Conservation (phyloP, 2,888 invertebrate species). For the Xestia xanthographa region DNA sequence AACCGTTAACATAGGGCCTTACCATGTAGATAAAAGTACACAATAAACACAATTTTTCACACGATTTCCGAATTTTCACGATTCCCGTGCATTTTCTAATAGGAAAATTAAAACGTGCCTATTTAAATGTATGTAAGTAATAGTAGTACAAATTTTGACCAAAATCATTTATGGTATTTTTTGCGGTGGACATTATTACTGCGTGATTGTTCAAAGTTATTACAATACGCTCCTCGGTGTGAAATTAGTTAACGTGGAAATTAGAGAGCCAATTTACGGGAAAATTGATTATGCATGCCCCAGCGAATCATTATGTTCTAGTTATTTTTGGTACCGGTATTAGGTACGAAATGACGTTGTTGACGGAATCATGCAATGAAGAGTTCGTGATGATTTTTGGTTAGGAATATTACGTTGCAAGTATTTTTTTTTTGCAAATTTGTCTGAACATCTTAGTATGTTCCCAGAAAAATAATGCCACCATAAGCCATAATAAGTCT, state of each 20-base stretch:
- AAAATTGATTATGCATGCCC: constrained; percentile 31
- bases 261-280: constrained; percentile 26
- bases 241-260: constrained; percentile 41
- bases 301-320: not conserved
- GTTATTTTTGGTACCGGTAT: not conserved
- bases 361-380: not conserved
- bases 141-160: not conserved
- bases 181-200: constrained; percentile 9
- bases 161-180: constrained; percentile 7
- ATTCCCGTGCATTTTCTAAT: not conserved
- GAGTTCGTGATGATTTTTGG: not conserved
- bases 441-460: too few species aligned
- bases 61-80: too few species aligned
- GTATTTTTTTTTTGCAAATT: too few species aligned
- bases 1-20: not conserved
- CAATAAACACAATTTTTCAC: not conserved
- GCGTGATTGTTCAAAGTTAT: constrained; percentile 24
- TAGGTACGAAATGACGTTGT: not conserved
- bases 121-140: not conserved
- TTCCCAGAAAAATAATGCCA: not conserved
- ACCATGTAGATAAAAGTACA: too few species aligned
- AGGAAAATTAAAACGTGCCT: not conserved
- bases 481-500: not conserved
- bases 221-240: constrained; percentile 22
- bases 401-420: not conserved